These are phyloP conservation scores for Hypomecis atomaria DNA, from an alignment of 2,888 invertebrate genomes.

Conservation along the genomic window DNA sequence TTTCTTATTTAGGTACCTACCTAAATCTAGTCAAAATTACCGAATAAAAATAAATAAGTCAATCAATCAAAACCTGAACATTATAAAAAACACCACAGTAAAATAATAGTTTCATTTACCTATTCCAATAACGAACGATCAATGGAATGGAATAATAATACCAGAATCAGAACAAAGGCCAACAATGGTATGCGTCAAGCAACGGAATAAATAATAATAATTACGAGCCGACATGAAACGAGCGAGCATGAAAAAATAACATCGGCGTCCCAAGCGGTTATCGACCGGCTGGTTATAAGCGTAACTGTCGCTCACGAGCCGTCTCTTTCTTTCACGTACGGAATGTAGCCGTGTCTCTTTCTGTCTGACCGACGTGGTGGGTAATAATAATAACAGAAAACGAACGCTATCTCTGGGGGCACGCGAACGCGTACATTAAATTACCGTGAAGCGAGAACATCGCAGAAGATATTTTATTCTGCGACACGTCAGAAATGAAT, in stretches of 20 bases:
- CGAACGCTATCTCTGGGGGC: background rate
- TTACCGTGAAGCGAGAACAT: background rate
- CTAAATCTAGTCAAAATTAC: too few relatives aligned
- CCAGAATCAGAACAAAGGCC: slow-evolving; percentile 7
- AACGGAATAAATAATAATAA: slow-evolving; percentile 12
- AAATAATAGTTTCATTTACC: background rate
- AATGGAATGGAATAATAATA: slow-evolving; percentile 17
- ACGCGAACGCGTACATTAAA: background rate
- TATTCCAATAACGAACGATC: background rate
- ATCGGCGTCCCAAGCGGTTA: slow-evolving; percentile 13
- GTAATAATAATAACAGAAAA: slow-evolving; percentile 12
- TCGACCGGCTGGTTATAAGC: slow-evolving; percentile 10
- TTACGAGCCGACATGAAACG: background rate
- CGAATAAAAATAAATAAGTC: too few relatives aligned
- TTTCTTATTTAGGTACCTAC: too few relatives aligned
- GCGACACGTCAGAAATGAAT: background rate
- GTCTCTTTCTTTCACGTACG: background rate
- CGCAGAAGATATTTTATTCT: slow-evolving; percentile 8
- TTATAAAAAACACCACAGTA: background rate
- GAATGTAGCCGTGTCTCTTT: background rate
- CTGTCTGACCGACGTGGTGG: slow-evolving; percentile 1
- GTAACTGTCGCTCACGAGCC: slow-evolving; percentile 4
- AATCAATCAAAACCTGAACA: too few relatives aligned
- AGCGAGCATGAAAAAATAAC: slow-evolving; percentile 15
- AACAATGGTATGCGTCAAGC: slow-evolving; percentile 14